These are phyloP conservation scores for Damaliscus lunatus DNA, from an alignment of 2,113 vertebrate genomes.

Conservation along the genomic window DNA sequence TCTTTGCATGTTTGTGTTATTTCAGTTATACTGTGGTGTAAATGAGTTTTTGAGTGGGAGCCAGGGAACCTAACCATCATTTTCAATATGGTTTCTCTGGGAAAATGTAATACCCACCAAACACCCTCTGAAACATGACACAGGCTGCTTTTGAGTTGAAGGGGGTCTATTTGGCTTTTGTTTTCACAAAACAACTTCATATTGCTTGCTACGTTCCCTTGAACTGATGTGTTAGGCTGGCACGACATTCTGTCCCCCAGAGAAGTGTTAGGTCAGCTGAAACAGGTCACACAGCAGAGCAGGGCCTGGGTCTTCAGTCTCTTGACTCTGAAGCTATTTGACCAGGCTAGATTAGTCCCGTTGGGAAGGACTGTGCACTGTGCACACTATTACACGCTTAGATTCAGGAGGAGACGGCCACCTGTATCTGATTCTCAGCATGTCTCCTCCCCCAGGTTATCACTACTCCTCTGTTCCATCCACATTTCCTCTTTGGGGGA, in stretches of 20 bases:
- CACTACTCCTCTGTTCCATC: not conserved
- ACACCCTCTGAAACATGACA: constrained; percentile 3
- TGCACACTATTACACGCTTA: not conserved
- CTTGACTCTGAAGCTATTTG: not conserved
- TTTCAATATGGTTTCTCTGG: constrained; percentile 57
- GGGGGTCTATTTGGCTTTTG: not conserved
- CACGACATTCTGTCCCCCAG: not conserved
- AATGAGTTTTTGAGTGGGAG: constrained; percentile 55
- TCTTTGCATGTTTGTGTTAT: constrained; percentile 52
- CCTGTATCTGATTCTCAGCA: not conserved
- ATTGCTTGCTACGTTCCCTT: not conserved
- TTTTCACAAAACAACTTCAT: constrained; percentile 21
- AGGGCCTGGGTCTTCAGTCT: not conserved
- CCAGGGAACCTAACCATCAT: constrained; percentile 41
- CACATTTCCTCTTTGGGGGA: not conserved
- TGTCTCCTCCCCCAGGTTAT: not conserved
- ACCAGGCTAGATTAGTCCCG: not conserved
- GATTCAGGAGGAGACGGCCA: not conserved
- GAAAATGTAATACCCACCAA: constrained; percentile 1
- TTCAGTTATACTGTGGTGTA: constrained; percentile 52
- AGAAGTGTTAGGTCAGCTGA: not conserved
- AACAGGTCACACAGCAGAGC: not conserved
- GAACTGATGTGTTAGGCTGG: not conserved
- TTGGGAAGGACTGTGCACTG: not conserved
- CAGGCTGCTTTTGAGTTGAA: not conserved